These are phyloP conservation scores for Cirrhinus mrigala DNA, from an alignment of 2,797 vertebrate species.

Conservation along the genomic window DNA sequence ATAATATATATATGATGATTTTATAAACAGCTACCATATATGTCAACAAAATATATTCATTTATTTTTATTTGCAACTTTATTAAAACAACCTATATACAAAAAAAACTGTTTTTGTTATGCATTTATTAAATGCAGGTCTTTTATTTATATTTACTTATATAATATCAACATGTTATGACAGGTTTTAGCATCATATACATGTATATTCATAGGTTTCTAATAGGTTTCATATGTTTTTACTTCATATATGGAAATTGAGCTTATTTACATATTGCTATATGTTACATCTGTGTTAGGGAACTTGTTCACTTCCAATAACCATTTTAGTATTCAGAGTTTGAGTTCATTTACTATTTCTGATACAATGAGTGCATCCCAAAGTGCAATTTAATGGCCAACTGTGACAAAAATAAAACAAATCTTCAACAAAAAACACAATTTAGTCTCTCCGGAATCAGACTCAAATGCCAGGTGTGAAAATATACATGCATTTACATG, in stretches of 20 bases:
- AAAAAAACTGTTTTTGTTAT: too few species aligned
- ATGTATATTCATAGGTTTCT: neutral
- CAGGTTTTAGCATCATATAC: neutral
- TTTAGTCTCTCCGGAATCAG: neutral
- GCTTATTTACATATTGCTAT: neutral
- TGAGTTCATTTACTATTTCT: neutral
- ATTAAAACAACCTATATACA: neutral
- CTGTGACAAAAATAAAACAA: neutral
- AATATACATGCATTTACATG: neutral
- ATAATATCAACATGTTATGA: neutral
- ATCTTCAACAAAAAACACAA: neutral
- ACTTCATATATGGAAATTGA: neutral
- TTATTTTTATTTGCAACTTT: too few species aligned
- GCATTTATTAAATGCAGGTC: neutral
- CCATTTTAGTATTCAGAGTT: neutral
- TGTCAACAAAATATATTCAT: too few species aligned
- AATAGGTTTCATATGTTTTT: neutral
- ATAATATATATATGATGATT: too few species aligned
- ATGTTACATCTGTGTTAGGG: neutral
- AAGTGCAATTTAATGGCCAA: neutral
- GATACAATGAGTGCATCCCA: neutral
- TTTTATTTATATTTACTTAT: neutral
- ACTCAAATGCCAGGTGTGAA: neutral
- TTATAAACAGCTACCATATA: too few species aligned
- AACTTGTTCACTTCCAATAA: neutral